These are phyloP conservation scores for Calephelis virginiensis DNA, from an alignment of 1,140 invertebrate species.

Conservation along the genomic window DNA sequence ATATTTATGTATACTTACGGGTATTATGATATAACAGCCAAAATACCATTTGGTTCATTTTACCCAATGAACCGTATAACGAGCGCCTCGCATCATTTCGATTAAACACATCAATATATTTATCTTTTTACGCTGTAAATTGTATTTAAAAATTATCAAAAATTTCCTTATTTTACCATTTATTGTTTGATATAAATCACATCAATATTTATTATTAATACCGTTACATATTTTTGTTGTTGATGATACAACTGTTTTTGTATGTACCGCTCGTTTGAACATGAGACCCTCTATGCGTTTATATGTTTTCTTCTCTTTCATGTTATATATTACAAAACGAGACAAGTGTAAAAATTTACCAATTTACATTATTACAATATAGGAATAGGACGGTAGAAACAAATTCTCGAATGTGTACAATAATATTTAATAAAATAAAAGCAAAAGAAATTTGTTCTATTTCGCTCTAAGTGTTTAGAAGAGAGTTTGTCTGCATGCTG, in stretches of 20 bases:
- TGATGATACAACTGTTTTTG: not conserved
- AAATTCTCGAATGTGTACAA: too few species aligned
- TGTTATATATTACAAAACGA: too few species aligned
- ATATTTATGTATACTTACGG: slow-evolving; percentile 57
- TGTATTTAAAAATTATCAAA: slow-evolving; percentile 24
- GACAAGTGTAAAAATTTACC: too few species aligned
- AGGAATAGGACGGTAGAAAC: too few species aligned
- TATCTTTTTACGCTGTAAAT: slow-evolving; percentile 2
- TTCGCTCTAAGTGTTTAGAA: too few species aligned
- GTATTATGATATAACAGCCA: slow-evolving; percentile 55
- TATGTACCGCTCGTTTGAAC: too few species aligned
- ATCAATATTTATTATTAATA: not conserved
- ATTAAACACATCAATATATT: slow-evolving; percentile 23
- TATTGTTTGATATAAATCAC: slow-evolving; percentile 16
- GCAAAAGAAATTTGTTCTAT: too few species aligned
- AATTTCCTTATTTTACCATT: slow-evolving; percentile 16
- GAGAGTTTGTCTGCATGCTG: too few species aligned
- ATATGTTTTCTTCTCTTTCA: too few species aligned
- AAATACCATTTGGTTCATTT: slow-evolving; percentile 19
- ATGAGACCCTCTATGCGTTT: too few species aligned
- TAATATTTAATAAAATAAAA: too few species aligned
- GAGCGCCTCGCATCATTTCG: slow-evolving; percentile 35
- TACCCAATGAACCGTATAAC: slow-evolving; percentile 16
- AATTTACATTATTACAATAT: too few species aligned
- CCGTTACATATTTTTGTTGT: slow-evolving; percentile 11